Evolutionary conservation across 2,888 invertebrate genomes (phyloP), one percentile per base, ranked within the genome.

Genomic region (Cordilura impudica): DNA sequence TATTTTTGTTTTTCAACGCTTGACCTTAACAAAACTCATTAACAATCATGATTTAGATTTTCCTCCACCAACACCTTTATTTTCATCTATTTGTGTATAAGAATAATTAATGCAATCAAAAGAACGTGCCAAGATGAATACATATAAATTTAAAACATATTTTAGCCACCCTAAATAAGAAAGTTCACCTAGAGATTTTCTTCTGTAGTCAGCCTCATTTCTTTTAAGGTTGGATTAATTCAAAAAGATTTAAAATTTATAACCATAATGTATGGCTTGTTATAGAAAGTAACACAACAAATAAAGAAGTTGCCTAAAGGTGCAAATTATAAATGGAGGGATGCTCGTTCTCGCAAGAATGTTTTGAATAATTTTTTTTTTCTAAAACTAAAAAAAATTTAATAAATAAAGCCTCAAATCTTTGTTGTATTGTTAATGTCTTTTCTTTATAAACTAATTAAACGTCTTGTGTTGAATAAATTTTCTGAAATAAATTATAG

Each of bases 221-320:
- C 73, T 74, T 70, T 58, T 26, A 54, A 63, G 35, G 26, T 31
- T 67, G 84, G 84, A 87, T 87, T 87, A 87, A 88, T 85, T 86
- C 84, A 86, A 86, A 69, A 53, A 86, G 84, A 88, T 88, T 88
- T 88, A 87, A 87, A 88, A 88, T 88, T 88, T 88, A 88, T 88
- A 87, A 86, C 88, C 85, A 82, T 82, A 82, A 78, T 61, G 70
- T 47, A 56, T 63, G 60, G 47, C 19, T 29, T 45, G 21, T 47
- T 10, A 54, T 31, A 69, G n/a, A 16, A 49, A 31, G 58, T 35
- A 65, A 21, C 53, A 49, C 26, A 29, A 60, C 43, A 35, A 14
- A 73, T 61, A 31, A 56, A 54, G 31, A 61, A 70, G 29, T 31
- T 54, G 78, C 73, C 79, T 77, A 47, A 81, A 76, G 74, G 75